These are phyloP conservation scores for Omphaloscelis lunosa DNA, from an alignment of 2,888 invertebrate genomes.

Conservation along the genomic window DNA sequence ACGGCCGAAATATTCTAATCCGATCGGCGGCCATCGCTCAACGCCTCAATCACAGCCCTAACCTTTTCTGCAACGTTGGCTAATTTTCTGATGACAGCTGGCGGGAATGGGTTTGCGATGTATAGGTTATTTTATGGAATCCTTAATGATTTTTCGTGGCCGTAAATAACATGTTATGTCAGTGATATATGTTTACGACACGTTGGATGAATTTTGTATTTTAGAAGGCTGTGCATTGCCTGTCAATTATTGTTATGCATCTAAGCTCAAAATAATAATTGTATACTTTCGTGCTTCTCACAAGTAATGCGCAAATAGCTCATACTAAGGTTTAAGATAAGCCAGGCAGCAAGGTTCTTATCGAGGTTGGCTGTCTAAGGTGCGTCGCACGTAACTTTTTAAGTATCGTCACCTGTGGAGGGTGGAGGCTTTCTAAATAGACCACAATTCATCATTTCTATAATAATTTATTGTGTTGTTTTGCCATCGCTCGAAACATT, in stretches of 20 bases:
- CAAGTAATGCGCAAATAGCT: not conserved
- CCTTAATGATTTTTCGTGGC: slow-evolving; percentile 5
- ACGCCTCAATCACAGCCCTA: slow-evolving; percentile 29
- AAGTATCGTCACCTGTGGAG: not conserved
- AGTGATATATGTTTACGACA: not conserved
- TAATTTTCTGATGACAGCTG: slow-evolving; percentile 65
- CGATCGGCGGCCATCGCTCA: slow-evolving; percentile 42
- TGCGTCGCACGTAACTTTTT: not conserved
- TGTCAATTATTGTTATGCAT: not conserved
- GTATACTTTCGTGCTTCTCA: not conserved
- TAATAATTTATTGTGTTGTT: not conserved
- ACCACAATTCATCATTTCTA: not conserved
- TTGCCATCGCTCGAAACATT: not conserved
- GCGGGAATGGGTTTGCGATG: slow-evolving; percentile 17
- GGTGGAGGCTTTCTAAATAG: too few relatives aligned
- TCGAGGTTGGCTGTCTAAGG: not conserved
- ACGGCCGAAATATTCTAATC: slow-evolving; percentile 62
- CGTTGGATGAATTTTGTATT: not conserved
- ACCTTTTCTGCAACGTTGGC: slow-evolving; percentile 36
- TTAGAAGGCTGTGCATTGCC: not conserved
- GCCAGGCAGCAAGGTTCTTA: not conserved
- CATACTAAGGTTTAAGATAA: not conserved
- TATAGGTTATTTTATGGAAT: slow-evolving; percentile 11
- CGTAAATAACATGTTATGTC: not conserved
- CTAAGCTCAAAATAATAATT: not conserved